Percentiles rank a stretch among this genome's conserved stretches.
Evolutionary conservation across 2,797 vertebrate genomes (phyloP).

Genomic region (Loriculus beryllinus): DNA sequence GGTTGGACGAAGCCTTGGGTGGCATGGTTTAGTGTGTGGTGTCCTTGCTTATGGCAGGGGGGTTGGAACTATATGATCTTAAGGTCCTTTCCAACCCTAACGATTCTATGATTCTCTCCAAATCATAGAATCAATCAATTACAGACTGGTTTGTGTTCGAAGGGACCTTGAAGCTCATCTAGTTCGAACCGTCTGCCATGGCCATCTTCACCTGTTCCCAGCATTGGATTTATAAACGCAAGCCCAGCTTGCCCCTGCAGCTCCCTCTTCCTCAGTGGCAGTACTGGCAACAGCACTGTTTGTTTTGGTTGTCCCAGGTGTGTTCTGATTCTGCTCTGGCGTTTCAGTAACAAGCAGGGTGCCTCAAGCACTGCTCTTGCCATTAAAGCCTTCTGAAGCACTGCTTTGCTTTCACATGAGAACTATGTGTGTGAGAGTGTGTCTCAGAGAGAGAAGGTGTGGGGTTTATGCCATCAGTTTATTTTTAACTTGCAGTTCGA

Average conservation of each 20-base stretch:
- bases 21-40: no score
- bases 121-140: not conserved
- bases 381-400: not conserved
- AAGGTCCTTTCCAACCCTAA: no score
- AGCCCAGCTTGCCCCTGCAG: not conserved
- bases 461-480: not conserved
- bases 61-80: no score
- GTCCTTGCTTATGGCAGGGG: no score
- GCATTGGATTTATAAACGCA: not conserved
- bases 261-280: not conserved
- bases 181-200: not conserved
- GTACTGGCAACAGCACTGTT: not conserved
- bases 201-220: not conserved
- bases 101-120: no score
- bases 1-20: no score
- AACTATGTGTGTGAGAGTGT: not conserved
- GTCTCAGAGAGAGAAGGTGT: not conserved
- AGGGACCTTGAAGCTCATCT: not conserved
- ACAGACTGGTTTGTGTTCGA: not conserved
- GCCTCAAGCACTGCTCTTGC: not conserved
- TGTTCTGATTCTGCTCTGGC: not conserved
- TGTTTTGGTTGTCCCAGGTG: accelerated
- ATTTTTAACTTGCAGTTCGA: not conserved
- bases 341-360: not conserved
- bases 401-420: not conserved